Conservation (phyloP, 2,888 invertebrate genomes). For the Copidosoma aretas region DNA sequence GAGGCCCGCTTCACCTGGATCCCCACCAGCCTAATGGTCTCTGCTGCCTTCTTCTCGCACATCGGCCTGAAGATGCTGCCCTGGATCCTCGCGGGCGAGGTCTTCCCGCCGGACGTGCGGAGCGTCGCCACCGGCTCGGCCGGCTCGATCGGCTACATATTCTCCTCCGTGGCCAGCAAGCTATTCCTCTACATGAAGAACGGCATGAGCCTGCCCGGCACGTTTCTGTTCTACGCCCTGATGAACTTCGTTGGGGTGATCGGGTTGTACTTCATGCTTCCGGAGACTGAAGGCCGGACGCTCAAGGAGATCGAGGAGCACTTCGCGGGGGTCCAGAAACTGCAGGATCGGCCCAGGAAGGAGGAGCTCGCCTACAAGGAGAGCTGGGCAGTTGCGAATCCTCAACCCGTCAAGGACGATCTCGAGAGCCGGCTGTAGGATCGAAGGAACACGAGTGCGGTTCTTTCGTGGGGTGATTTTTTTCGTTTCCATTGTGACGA, state of each 20-base stretch:
- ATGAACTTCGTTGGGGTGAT: slow-evolving; percentile 71
- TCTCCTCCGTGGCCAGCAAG: slow-evolving; percentile 79
- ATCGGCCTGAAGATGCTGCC: slow-evolving; percentile 75
- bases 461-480: too few species aligned
- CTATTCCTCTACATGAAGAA: slow-evolving; percentile 73
- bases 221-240: slow-evolving; percentile 74
- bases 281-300: slow-evolving; percentile 83
- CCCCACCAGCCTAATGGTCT: slow-evolving; percentile 71
- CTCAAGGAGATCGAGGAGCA: slow-evolving; percentile 76
- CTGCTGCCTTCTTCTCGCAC: slow-evolving; percentile 74
- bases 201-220: slow-evolving; percentile 72
- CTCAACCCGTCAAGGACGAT: slow-evolving; percentile 53
- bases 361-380: slow-evolving; percentile 50
- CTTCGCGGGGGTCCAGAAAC: slow-evolving; percentile 68
- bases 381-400: slow-evolving; percentile 59
- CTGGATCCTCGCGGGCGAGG: slow-evolving; percentile 83
- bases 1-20: slow-evolving; percentile 66
- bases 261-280: slow-evolving; percentile 73
- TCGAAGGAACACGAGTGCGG: too few species aligned
- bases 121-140: slow-evolving; percentile 77
- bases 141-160: slow-evolving; percentile 77
- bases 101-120: slow-evolving; percentile 65
- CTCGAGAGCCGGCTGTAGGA: slow-evolving; percentile 55
- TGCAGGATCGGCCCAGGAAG: slow-evolving; percentile 54
- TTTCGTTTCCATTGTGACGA: too few species aligned